Evolutionary conservation across 2,797 vertebrate species (phyloP).

Genomic region (Peromyscus nudipes): DNA sequence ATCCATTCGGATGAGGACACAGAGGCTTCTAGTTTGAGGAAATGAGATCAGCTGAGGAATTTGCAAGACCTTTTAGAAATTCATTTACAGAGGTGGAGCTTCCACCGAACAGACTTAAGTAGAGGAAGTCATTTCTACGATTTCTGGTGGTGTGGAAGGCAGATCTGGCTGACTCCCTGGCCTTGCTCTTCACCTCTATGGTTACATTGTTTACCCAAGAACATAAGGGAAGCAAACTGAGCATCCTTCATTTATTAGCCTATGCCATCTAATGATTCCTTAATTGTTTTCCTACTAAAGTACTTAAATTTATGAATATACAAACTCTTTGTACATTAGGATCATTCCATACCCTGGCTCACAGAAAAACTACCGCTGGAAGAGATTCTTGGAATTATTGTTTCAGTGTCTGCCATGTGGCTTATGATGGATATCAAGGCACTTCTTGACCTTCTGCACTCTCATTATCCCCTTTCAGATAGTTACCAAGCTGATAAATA

Average conservation of each 20-base stretch:
- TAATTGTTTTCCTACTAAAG: background rate
- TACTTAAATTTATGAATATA: background rate
- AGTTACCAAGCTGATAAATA: background rate
- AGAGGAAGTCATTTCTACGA: too few relatives aligned
- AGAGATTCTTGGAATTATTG: background rate
- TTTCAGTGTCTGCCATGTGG: fast-evolving
- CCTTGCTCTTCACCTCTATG: background rate
- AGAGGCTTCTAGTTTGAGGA: too few relatives aligned
- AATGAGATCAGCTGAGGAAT: too few relatives aligned
- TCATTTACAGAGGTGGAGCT: too few relatives aligned
- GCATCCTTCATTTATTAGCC: background rate
- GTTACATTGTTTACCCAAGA: background rate
- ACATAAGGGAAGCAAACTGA: background rate
- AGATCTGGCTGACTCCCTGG: background rate
- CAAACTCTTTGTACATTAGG: background rate
- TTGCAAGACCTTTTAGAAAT: too few relatives aligned
- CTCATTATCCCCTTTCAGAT: background rate
- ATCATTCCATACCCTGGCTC: background rate
- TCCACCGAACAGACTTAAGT: background rate
- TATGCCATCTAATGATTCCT: background rate
- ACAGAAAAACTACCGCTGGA: background rate
- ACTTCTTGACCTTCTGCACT: fast-evolving
- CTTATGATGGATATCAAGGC: background rate
- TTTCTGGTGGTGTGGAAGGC: too few relatives aligned
- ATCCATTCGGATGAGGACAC: too few relatives aligned